Conservation (phyloP, 2,888 invertebrate species). For the Lissocephala sabroskyi region DNA sequence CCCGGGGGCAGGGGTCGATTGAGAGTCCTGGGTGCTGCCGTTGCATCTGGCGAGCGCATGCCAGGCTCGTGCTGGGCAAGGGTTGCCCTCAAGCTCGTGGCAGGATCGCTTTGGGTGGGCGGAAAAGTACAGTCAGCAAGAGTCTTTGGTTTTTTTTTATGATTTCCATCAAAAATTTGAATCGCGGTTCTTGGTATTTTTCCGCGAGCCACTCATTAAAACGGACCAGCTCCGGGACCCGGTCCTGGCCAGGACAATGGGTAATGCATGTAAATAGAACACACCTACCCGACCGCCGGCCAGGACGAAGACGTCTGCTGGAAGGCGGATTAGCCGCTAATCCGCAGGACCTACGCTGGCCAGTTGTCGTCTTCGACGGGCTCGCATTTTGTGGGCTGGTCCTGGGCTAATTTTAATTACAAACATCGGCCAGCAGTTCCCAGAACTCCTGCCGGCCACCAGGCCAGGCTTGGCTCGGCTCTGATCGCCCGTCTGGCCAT, state of each 20-base stretch:
- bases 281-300: constrained; percentile 14
- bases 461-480: no score
- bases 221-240: constrained; percentile 9
- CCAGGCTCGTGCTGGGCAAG: constrained; percentile 27
- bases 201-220: constrained; percentile 23
- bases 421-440: constrained; percentile 39
- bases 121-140: background rate
- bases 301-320: no score
- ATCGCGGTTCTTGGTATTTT: constrained; percentile 8
- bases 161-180: no score
- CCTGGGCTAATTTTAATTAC: constrained; percentile 51
- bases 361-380: background rate
- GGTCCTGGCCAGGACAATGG: constrained; percentile 19
- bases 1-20: background rate
- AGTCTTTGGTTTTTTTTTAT: no score
- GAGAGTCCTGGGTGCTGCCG: no score
- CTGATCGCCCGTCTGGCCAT: no score
- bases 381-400: constrained; percentile 39
- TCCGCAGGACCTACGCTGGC: constrained; percentile 22
- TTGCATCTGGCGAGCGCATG: constrained; percentile 29
- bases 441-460: no score
- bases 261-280: constrained; percentile 36
- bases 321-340: constrained; percentile 46
- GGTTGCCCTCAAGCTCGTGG: constrained; percentile 21
- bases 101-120: constrained; percentile 34